Evolutionary conservation across 2,888 invertebrate species (phyloP), one percentile per base, ranked within the genome.

Genomic region (Leptinotarsa peninsularis): DNA sequence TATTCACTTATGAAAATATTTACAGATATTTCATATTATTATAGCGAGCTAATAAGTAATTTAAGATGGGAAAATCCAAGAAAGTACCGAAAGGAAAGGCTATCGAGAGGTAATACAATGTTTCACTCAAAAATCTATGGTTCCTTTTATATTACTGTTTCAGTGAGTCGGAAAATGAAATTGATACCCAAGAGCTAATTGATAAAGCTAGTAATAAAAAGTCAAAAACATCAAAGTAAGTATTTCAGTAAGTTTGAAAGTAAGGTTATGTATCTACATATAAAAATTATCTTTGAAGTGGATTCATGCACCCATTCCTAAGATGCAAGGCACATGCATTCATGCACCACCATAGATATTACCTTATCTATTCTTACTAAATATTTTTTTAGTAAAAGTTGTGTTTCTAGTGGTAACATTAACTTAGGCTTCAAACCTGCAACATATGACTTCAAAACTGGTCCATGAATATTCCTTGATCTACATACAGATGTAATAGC

Each of bases 1-100:
- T 75, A 72, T 81, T 82, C 82, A 86, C 85, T 82, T 86, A 86
- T 86, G 85, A 83, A 79, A 85, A 82, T 82, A 83, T 80, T 80
- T 82, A 82, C 75, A 83, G 81, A 79, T 78, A 83, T 78, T 77
- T 71, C 71, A 75, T 63, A 79, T 74, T 70, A 77, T 79, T 77
- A 73, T 77, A 81, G 79, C 77, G 78, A 81, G 75, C 78, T 81
- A 79, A 78, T 80, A 63, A 79, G 74, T 43, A 69, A 76, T 82
- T 78, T 81, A 84, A 81, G 81, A 94, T 94, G 95, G 94, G 94
- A 86, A 95, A 95, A 90, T 91, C 93, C 88, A 95, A 94, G 91
- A 95, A 94, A 89, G 93, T 93, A 88, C 94, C 94, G 90, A 94
- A 94, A 90, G 92, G 92, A 87, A 91, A 91, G 86, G 93, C 92